Conservation (phyloP, 2,797 vertebrate genomes). For the Amblyopsis hoosieri region DNA sequence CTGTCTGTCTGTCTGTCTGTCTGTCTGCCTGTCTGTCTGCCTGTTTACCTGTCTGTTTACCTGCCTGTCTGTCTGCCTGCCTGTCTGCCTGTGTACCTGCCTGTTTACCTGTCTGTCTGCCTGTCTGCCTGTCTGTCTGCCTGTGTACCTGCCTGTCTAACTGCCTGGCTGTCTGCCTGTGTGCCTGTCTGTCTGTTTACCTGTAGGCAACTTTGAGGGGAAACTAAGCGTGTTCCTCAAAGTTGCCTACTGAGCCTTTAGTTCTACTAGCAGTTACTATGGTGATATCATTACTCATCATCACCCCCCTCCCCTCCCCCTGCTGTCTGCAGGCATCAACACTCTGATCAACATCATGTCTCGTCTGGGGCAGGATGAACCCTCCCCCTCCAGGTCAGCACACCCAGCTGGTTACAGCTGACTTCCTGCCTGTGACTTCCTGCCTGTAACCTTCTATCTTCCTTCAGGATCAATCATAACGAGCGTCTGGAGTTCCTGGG, state of each 20-base stretch:
- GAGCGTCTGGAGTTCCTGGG: constrained; percentile 97
- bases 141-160: too few relatives aligned
- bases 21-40: too few relatives aligned
- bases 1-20: too few relatives aligned
- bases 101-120: too few relatives aligned
- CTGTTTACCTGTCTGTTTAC: too few relatives aligned
- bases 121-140: too few relatives aligned
- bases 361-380: constrained; percentile 96
- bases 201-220: neutral
- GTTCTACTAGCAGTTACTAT: too few relatives aligned
- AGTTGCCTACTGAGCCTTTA: too few relatives aligned
- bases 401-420: constrained; percentile 48
- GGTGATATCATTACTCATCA: neutral
- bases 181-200: neutral
- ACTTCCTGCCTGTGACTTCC: constrained; percentile 9
- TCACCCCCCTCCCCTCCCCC: neutral
- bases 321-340: constrained; percentile 87
- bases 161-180: too few relatives aligned
- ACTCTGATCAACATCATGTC: constrained; percentile 99
- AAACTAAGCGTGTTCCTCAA: too few relatives aligned
- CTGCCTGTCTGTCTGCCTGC: neutral
- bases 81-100: neutral
- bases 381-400: constrained; percentile 92
- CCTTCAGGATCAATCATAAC: constrained; percentile 95
- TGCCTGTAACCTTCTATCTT: neutral